Evolutionary conservation across 2,888 invertebrate genomes (phyloP).

Genomic region (Fragum whitleyi): DNA sequence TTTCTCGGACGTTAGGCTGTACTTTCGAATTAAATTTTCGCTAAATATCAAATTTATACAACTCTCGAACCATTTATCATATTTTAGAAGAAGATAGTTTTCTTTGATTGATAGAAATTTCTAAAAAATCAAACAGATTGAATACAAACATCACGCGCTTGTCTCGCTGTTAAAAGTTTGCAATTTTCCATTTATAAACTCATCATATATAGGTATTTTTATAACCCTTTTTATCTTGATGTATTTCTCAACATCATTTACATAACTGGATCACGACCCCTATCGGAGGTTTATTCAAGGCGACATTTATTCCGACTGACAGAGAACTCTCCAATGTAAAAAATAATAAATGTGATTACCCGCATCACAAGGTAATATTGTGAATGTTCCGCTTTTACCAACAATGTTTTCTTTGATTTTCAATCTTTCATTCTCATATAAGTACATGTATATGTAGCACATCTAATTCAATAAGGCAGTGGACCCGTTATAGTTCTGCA

Average conservation of each 20-base stretch:
- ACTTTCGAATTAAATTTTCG: background rate
- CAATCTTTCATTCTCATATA: too few relatives aligned
- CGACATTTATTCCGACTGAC: too few relatives aligned
- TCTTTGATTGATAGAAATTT: background rate
- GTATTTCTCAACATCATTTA: background rate
- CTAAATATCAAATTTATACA: background rate
- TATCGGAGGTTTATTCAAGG: background rate
- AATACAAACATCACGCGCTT: background rate
- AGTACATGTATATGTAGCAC: too few relatives aligned
- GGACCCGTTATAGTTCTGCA: too few relatives aligned
- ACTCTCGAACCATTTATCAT: background rate
- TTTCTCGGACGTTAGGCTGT: background rate
- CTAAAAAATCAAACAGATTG: background rate
- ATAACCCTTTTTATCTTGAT: slow-evolving; percentile 1
- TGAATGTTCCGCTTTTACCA: too few relatives aligned
- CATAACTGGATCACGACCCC: background rate
- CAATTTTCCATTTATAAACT: background rate
- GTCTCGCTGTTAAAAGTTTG: background rate
- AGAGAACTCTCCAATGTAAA: too few relatives aligned
- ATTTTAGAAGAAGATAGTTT: background rate
- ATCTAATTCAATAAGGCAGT: too few relatives aligned
- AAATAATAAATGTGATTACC: too few relatives aligned
- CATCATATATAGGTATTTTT: background rate
- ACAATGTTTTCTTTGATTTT: too few relatives aligned
- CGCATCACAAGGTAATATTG: too few relatives aligned